These are phyloP conservation scores for Asteroscopus sphinx DNA, from an alignment of 2,888 invertebrate species.

Conservation along the genomic window DNA sequence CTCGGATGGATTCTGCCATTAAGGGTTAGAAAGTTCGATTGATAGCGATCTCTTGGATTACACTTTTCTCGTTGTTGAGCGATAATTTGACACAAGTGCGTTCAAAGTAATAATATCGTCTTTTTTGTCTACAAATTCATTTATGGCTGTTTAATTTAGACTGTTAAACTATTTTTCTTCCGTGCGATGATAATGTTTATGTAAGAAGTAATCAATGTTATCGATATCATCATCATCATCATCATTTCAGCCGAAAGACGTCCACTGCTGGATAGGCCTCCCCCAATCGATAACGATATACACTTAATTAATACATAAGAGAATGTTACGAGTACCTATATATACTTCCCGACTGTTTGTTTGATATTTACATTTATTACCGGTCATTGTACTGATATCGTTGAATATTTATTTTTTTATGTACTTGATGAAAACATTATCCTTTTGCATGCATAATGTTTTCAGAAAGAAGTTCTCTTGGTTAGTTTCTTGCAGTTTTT, in stretches of 20 bases:
- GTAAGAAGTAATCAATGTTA: neutral
- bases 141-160: neutral
- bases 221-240: no score
- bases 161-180: neutral
- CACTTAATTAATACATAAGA: no score
- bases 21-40: conserved; percentile 60
- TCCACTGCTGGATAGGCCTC: no score
- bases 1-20: conserved; percentile 60
- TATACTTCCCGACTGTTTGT: neutral
- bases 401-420: conserved; percentile 3
- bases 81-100: conserved; percentile 25
- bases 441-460: conserved; percentile 6
- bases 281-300: no score
- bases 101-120: neutral
- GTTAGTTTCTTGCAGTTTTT: conserved; percentile 1
- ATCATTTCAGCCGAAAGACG: no score
- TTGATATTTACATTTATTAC: conserved; percentile 12
- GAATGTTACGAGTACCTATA: neutral
- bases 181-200: neutral
- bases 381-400: conserved; percentile 11
- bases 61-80: conserved; percentile 46
- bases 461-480: neutral
- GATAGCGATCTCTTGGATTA: conserved; percentile 57
- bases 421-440: conserved; percentile 1
- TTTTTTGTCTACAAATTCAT: neutral